phyloP scores from a whole-genome alignment of 2,888 invertebrate species.

The Limnephilus marmoratus region DNA sequence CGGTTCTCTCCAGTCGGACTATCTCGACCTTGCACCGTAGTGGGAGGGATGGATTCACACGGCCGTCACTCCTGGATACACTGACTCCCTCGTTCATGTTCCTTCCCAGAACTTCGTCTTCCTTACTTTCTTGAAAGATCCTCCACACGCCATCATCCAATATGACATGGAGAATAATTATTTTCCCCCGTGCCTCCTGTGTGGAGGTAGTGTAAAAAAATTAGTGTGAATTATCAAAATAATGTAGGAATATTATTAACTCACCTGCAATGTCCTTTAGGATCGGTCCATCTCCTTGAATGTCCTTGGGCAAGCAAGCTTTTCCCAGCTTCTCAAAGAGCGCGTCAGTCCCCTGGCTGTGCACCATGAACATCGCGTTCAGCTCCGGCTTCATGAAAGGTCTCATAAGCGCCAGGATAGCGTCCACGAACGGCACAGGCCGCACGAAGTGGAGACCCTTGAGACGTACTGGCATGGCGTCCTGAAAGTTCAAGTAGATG shows the following conservation, averaged over 20 bases:
- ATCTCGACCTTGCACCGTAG: no score
- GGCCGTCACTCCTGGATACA: no score
- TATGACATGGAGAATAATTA: not conserved
- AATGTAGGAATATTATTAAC: not conserved
- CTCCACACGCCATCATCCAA: no score
- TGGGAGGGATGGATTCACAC: no score
- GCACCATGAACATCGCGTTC: slow-evolving; percentile 75
- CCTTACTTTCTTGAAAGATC: no score
- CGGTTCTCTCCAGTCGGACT: no score
- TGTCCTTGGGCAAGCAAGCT: slow-evolving; percentile 80
- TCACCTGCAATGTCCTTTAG: slow-evolving; percentile 33
- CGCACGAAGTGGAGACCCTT: slow-evolving; percentile 84
- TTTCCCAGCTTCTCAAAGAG: slow-evolving; percentile 75
- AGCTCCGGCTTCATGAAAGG: slow-evolving; percentile 86
- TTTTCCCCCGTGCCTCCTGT: not conserved
- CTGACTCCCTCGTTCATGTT: no score
- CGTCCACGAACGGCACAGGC: slow-evolving; percentile 83
- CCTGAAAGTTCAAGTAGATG: slow-evolving; percentile 73
- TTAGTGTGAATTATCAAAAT: not conserved
- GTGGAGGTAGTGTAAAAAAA: no score
- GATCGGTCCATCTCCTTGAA: slow-evolving; percentile 75
- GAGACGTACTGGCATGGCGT: slow-evolving; percentile 82
- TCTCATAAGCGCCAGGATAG: slow-evolving; percentile 81
- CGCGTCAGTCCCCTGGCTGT: slow-evolving; percentile 74
- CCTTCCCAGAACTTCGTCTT: no score